Evolutionary conservation across 1,140 invertebrate genomes (phyloP).

Genomic region (Lucilia cuprina): DNA sequence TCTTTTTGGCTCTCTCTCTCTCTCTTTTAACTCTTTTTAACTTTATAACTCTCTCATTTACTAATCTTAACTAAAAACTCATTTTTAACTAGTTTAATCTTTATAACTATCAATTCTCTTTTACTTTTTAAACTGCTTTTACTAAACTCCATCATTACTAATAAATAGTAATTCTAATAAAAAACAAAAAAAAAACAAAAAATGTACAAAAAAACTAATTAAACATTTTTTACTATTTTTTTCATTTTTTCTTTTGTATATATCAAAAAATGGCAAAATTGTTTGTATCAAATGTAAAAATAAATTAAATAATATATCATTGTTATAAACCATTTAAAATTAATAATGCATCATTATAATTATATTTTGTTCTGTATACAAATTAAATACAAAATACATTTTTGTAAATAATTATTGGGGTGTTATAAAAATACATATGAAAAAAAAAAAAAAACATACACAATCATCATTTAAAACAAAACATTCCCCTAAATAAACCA

Average conservation of each 20-base stretch:
- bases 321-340: conserved; percentile 26
- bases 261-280: conserved; percentile 27
- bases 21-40: neutral
- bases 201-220: conserved; percentile 23
- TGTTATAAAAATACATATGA: neutral
- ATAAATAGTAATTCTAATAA: neutral
- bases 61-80: neutral
- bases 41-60: neutral
- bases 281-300: neutral
- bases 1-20: neutral
- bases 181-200: neutral
- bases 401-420: conserved; percentile 25
- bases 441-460: neutral
- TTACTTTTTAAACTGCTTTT: conserved; percentile 4
- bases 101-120: neutral
- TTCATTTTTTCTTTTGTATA: conserved; percentile 40
- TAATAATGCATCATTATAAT: neutral
- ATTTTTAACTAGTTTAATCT: neutral
- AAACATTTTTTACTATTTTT: conserved; percentile 32
- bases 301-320: conserved; percentile 16
- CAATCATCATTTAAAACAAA: conserved; percentile 10
- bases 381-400: conserved; percentile 24
- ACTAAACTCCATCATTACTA: conserved; percentile 12
- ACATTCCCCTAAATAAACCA: neutral
- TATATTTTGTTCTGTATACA: conserved; percentile 10